Conservation (phyloP, 2,888 invertebrate species). For the Ennomos fuscantarius region DNA sequence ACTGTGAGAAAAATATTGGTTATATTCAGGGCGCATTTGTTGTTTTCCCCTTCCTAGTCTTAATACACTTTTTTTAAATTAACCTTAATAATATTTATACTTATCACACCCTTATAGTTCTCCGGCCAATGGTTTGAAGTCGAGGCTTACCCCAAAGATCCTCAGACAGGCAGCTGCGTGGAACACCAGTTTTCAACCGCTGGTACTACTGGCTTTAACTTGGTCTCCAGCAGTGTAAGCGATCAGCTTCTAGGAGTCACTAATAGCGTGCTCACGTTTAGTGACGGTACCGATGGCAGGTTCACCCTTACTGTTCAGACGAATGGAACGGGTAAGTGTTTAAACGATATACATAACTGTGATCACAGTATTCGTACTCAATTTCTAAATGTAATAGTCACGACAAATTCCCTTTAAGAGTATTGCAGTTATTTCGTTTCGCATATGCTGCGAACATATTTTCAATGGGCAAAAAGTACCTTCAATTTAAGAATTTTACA, state of each 20-base stretch:
- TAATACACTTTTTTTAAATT: not conserved
- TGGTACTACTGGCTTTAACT: conserved; percentile 43
- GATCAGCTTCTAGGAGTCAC: conserved; percentile 48
- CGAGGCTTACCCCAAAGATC: conserved; percentile 58
- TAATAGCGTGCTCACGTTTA: conserved; percentile 46
- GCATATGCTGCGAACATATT: too few species aligned
- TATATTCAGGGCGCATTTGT: too few species aligned
- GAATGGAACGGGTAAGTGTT: conserved; percentile 47
- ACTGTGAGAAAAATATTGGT: too few species aligned
- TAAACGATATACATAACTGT: too few species aligned
- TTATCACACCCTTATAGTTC: conserved; percentile 48
- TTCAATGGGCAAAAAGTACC: too few species aligned
- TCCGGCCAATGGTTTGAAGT: conserved; percentile 60
- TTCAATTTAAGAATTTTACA: too few species aligned
- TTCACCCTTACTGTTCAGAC: conserved; percentile 51
- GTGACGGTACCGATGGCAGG: conserved; percentile 51
- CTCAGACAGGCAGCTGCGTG: conserved; percentile 56
- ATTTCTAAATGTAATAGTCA: too few species aligned
- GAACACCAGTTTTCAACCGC: conserved; percentile 50
- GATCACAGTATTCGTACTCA: too few species aligned
- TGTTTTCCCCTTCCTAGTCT: too few species aligned
- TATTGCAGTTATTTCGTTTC: too few species aligned
- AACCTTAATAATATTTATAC: conserved; percentile 16
- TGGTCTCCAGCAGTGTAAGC: conserved; percentile 53
- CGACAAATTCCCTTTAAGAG: too few species aligned